These are phyloP conservation scores for Hippoglossus stenolepis DNA, from an alignment of 2,113 vertebrate species.

Conservation along the genomic window DNA sequence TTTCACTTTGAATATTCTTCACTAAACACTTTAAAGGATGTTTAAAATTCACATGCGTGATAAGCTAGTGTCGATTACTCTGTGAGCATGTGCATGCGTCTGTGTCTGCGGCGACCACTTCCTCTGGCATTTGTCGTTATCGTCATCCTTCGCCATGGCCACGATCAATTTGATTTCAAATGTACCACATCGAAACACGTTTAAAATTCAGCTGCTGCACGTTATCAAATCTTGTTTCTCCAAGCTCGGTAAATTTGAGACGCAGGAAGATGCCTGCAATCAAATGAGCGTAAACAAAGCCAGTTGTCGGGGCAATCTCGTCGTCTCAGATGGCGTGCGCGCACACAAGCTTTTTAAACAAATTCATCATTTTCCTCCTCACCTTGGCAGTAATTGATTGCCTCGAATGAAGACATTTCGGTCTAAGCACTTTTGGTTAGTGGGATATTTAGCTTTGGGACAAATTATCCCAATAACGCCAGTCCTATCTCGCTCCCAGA, in stretches of 20 bases:
- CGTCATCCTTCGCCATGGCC: constrained; percentile 8
- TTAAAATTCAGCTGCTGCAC: constrained; percentile 36
- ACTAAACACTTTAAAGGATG: constrained; percentile 13
- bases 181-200: constrained; percentile 19
- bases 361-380: constrained; percentile 70
- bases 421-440: constrained; percentile 70
- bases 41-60: constrained; percentile 27
- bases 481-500: constrained; percentile 65
- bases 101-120: background rate
- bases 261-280: constrained; percentile 49
- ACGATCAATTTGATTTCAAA: constrained; percentile 59
- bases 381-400: constrained; percentile 79
- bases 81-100: constrained; percentile 12
- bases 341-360: constrained; percentile 55
- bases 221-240: constrained; percentile 64
- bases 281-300: constrained; percentile 64
- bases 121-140: constrained; percentile 19
- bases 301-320: constrained; percentile 48
- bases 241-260: constrained; percentile 58
- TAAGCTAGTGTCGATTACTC: constrained; percentile 9
- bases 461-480: constrained; percentile 72
- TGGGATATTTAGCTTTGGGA: constrained; percentile 74
- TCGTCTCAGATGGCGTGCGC: constrained; percentile 14
- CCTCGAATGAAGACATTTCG: constrained; percentile 73
- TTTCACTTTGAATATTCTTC: constrained; percentile 25